These are phyloP conservation scores for Sander lucioperca DNA, from an alignment of 2,113 vertebrate genomes.

Conservation along the genomic window DNA sequence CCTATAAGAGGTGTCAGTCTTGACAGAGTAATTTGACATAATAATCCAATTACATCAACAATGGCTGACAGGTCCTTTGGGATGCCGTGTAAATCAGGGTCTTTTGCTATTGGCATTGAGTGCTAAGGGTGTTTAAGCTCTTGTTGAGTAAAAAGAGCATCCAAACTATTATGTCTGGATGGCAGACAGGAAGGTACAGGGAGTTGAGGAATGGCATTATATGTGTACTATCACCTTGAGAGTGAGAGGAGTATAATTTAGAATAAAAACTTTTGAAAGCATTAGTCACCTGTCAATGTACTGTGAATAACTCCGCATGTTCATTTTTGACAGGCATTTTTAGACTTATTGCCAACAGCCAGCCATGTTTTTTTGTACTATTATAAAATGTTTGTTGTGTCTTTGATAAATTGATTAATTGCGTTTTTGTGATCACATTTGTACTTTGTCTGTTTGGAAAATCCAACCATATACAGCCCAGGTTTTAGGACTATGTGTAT, in stretches of 20 bases:
- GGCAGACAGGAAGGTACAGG: constrained; percentile 12
- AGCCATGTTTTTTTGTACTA: background rate
- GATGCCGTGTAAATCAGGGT: background rate
- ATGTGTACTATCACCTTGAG: constrained; percentile 7
- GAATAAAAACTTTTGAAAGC: constrained; percentile 20
- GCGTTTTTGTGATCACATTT: background rate
- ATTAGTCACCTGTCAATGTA: constrained; percentile 2
- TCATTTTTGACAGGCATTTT: background rate
- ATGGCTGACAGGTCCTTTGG: constrained; percentile 10
- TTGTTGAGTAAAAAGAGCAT: constrained; percentile 16
- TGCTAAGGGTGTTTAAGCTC: constrained; percentile 18
- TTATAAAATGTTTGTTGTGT: background rate
- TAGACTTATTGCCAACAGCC: background rate
- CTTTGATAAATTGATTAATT: background rate
- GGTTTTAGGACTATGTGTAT: background rate
- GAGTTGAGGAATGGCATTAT: constrained; percentile 3
- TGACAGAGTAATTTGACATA: constrained; percentile 25
- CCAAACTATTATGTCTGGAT: constrained; percentile 1
- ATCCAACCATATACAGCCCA: background rate
- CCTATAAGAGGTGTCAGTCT: constrained; percentile 17
- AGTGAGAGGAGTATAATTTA: constrained; percentile 3
- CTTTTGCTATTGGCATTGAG: constrained; percentile 9
- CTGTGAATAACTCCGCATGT: background rate
- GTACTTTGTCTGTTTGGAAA: background rate
- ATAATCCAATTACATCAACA: constrained; percentile 17